Percentiles rank a stretch among this genome's conserved stretches.
Conservation (phyloP, 2,888 invertebrate species). For the Spialia ferax region DNA sequence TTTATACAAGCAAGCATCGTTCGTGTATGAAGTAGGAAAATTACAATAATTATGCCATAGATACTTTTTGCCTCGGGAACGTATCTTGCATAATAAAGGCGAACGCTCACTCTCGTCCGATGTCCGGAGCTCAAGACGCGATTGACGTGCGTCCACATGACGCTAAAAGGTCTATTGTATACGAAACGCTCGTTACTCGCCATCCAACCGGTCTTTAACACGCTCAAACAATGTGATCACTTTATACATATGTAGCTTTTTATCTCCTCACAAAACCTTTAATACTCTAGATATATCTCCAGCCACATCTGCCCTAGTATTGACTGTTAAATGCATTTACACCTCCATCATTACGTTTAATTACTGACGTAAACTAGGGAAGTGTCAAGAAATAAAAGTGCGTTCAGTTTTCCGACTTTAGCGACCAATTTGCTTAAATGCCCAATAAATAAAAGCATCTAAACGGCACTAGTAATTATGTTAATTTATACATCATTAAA, state of each 20-base stretch:
- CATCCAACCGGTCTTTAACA: slow-evolving; percentile 83
- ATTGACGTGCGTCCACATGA: slow-evolving; percentile 82
- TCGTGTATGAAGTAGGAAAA: slow-evolving; percentile 38
- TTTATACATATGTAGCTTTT: slow-evolving; percentile 74
- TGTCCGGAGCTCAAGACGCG: slow-evolving; percentile 61
- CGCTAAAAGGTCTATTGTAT: slow-evolving; percentile 87
- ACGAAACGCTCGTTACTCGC: slow-evolving; percentile 81
- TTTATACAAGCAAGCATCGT: slow-evolving; percentile 17
- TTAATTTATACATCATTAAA: slow-evolving; percentile 73
- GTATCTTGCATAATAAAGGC: slow-evolving; percentile 67
- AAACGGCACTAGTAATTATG: slow-evolving; percentile 68
- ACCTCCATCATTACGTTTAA: slow-evolving; percentile 12
- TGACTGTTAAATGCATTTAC: slow-evolving; percentile 13
- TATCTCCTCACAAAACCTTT: slow-evolving; percentile 55
- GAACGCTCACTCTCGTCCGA: slow-evolving; percentile 61
- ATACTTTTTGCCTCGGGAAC: slow-evolving; percentile 46
- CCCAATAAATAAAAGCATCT: slow-evolving; percentile 34
- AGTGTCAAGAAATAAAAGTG: slow-evolving; percentile 8
- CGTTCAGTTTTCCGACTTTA: not conserved
- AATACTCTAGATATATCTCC: slow-evolving; percentile 30
- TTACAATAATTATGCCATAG: slow-evolving; percentile 49
- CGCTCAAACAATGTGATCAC: slow-evolving; percentile 81
- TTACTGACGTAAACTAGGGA: slow-evolving; percentile 11
- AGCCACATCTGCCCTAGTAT: slow-evolving; percentile 17
- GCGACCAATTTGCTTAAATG: slow-evolving; percentile 11